These are phyloP conservation scores for Brachyopa scutellaris DNA, from an alignment of 2,888 invertebrate genomes.

Conservation along the genomic window DNA sequence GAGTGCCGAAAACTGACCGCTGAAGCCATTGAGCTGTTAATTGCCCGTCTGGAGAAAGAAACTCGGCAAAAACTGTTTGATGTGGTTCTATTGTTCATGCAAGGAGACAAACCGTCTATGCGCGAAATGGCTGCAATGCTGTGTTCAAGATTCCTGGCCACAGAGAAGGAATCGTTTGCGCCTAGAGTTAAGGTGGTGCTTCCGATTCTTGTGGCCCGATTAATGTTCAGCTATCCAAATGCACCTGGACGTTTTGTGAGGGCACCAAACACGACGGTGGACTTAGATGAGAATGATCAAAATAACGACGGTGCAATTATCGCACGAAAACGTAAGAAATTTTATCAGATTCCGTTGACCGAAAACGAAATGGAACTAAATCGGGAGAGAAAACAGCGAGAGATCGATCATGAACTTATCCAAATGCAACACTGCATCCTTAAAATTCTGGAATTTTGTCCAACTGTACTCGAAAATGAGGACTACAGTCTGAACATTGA, in stretches of 20 bases:
- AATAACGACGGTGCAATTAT: slow-evolving; percentile 44
- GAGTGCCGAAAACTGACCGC: slow-evolving; percentile 89
- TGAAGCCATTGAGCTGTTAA: slow-evolving; percentile 87
- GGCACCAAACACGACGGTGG: slow-evolving; percentile 79
- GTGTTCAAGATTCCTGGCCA: slow-evolving; percentile 89
- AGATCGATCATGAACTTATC: slow-evolving; percentile 89
- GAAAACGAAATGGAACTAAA: slow-evolving; percentile 75
- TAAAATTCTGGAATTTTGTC: slow-evolving; percentile 86
- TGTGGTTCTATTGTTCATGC: slow-evolving; percentile 86
- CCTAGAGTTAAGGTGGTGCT: slow-evolving; percentile 85
- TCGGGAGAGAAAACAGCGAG: slow-evolving; percentile 84
- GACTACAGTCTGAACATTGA: slow-evolving; percentile 81
- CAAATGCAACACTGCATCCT: slow-evolving; percentile 88
- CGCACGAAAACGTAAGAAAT: slow-evolving; percentile 36
- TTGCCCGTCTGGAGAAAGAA: slow-evolving; percentile 84
- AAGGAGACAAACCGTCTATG: slow-evolving; percentile 87
- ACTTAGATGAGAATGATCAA: slow-evolving; percentile 38
- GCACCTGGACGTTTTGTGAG: slow-evolving; percentile 85
- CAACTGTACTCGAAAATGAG: slow-evolving; percentile 83
- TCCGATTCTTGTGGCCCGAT: slow-evolving; percentile 83
- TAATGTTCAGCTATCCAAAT: slow-evolving; percentile 82
- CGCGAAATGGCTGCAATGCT: slow-evolving; percentile 90
- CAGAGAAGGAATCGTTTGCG: slow-evolving; percentile 88
- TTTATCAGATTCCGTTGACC: slow-evolving; percentile 63
- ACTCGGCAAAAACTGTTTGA: slow-evolving; percentile 88